phyloP scores from a whole-genome alignment of 1,140 invertebrate species.

The Solen grandis region DNA sequence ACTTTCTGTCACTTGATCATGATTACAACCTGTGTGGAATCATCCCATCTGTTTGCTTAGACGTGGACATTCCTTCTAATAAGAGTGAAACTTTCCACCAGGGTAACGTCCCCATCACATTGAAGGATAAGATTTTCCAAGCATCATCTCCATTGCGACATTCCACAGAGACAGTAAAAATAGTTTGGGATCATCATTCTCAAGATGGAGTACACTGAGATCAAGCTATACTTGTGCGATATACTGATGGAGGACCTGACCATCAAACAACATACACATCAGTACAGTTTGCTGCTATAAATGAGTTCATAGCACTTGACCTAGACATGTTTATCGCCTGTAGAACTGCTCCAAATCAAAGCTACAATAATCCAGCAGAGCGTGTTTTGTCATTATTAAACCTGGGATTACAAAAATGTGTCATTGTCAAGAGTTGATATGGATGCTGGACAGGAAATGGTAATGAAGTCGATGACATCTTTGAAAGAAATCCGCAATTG shows the following conservation, averaged over 20 bases:
- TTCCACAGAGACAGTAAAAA: constrained; percentile 37
- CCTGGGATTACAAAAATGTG: constrained; percentile 49
- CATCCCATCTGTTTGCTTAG: constrained; percentile 34
- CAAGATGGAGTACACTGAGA: too few relatives aligned
- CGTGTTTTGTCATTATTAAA: constrained; percentile 46
- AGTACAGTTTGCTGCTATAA: background rate
- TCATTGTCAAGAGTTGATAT: constrained; percentile 9
- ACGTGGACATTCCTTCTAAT: constrained; percentile 14
- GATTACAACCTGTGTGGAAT: constrained; percentile 27
- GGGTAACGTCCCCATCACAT: constrained; percentile 47
- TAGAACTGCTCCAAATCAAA: constrained; percentile 48
- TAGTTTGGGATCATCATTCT: too few relatives aligned
- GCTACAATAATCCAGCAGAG: constrained; percentile 53
- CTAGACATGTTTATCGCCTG: constrained; percentile 23
- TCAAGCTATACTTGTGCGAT: too few relatives aligned
- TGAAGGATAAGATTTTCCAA: constrained; percentile 61
- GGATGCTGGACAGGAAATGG: background rate
- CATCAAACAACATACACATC: constrained; percentile 8
- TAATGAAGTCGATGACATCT: constrained; percentile 9
- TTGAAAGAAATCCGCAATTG: constrained; percentile 15
- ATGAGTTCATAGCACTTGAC: background rate
- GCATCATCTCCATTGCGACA: constrained; percentile 59
- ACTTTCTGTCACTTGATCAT: constrained; percentile 31
- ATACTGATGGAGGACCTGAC: constrained; percentile 27
- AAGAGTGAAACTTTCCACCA: constrained; percentile 40